Evolutionary conservation across 2,888 invertebrate genomes (phyloP), one percentile per base, ranked within the genome.

Genomic region (Tryphoninae sp.): DNA sequence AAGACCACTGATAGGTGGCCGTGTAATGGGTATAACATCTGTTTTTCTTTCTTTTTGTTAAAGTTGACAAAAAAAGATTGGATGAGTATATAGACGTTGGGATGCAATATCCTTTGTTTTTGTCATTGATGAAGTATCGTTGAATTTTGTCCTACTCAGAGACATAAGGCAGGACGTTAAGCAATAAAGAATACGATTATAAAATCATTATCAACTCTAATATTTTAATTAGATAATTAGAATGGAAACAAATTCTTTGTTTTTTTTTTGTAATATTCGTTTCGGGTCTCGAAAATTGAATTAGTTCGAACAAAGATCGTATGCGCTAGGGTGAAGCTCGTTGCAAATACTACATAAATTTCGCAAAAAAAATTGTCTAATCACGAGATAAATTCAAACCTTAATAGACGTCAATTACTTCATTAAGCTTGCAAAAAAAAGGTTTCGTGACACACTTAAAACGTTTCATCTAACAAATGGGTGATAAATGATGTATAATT

Each of bases 91-190:
- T 61, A 55, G 71, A 73, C 80, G 67, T 67, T 82, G 59, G 61
- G 75, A 65, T 76, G 82, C 49, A 68, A 69, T 71, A 55, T 76
- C n/a, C 55, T 61, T 16, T 74, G 62, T 79, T 53, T 55, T 55
- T 33, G 33, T 23, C 49, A 19, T 19, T 1, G 19, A 19, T 19
- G 19, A 81, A 76, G 71, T 76, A 53, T 67, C 16, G 58, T 22
- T 58, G 23, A 75, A 73, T 58, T 45, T 45, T 64, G 67, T 68
- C 73, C 62, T 64, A 73, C 51, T 59, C 71, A 68, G 55, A n/a
- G 64, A 67, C 68, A 61, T 42, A 81, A 79, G 85, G 84, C 85
- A 84, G 85, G 84, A 84, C 74, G 74, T 58, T 65, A 84, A 88
- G 83, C 84, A 86, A 86, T 88, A 87, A 79, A 59, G 68, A 76